Percentiles rank a stretch among this genome's conserved stretches.
phyloP scores from a whole-genome alignment of 2,888 invertebrate species.

The Agonopterix subpropinquella region DNA sequence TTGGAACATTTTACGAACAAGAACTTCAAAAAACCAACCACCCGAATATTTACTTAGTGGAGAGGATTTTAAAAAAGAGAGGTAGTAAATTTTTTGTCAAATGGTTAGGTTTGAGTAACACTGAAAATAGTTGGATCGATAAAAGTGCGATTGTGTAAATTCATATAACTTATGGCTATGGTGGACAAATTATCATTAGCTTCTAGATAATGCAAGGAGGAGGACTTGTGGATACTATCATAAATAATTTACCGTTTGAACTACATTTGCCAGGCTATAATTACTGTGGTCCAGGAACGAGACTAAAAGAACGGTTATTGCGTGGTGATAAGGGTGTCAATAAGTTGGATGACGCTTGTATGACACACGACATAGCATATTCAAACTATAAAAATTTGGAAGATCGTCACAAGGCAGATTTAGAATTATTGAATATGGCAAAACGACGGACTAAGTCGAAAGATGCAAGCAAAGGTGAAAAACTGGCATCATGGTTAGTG shows the following conservation, averaged over 20 bases:
- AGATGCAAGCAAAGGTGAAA: slow-evolving; percentile 8
- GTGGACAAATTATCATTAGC: background rate
- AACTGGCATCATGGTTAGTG: slow-evolving; percentile 7
- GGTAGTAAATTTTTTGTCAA: slow-evolving; percentile 22
- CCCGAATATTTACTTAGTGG: slow-evolving; percentile 5
- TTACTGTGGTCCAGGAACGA: slow-evolving; percentile 7
- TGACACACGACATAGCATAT: slow-evolving; percentile 9
- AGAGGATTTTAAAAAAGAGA: slow-evolving; percentile 23
- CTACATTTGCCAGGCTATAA: slow-evolving; percentile 7
- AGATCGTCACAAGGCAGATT: slow-evolving; percentile 30
- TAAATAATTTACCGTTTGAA: slow-evolving; percentile 6
- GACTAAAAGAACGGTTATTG: slow-evolving; percentile 4
- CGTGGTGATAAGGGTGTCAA: slow-evolving; percentile 9
- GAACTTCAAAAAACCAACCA: slow-evolving; percentile 15
- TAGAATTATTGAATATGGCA: slow-evolving; percentile 24
- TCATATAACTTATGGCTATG: background rate
- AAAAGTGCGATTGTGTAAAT: background rate
- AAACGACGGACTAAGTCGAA: slow-evolving; percentile 16
- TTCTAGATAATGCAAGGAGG: slow-evolving; percentile 3
- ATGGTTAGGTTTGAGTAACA: slow-evolving; percentile 23
- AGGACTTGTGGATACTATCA: slow-evolving; percentile 4
- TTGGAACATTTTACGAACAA: slow-evolving; percentile 16
- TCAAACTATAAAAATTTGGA: slow-evolving; percentile 8
- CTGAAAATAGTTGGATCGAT: slow-evolving; percentile 26
- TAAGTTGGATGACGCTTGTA: slow-evolving; percentile 8